Evolutionary conservation across 2,888 invertebrate genomes (phyloP), one percentile per base, ranked within the genome.

Genomic region (Anthophora plumipes): DNA sequence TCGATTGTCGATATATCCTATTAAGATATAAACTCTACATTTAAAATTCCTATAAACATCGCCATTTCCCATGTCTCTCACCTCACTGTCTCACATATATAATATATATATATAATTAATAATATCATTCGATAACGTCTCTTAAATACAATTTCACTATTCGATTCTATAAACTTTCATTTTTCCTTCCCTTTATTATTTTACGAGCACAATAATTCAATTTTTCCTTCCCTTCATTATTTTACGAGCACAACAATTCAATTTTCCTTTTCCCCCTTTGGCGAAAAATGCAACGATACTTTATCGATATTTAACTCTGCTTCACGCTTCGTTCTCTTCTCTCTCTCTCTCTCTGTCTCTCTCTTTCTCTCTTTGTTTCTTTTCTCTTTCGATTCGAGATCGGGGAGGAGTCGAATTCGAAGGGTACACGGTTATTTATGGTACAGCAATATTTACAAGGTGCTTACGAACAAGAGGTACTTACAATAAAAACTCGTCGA

Each of bases 361-460:
- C 11, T 43, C 11, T n/a, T 55, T 66, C 52, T 22, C 20, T 6
- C 7, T 41, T 31, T 31, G 43, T 22, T 41, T 39, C 41, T 41
- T 11, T 25, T 25, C 3, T 14, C 12, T 37, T 9, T 50, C 57
- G 41, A 60, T 60, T 84, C 81, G 84, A 81, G 41, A 71, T 83
- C 75, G 73, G 59, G 70, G 83, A 81, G 63, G 77, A 85, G 66
- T 77, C 74, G 71, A 73, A 80, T 50, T 70, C 80, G 85, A 82
- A 68, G 72, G 71, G 50, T 82, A 82, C 46, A 85, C 77, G 48
- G 72, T 84, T 84, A 84, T 80, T 84, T 87, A 87, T 87, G 70
- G 60, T 91, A 91, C 91, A 91, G 84, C 83, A 69, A 87, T 91
- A 91, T 91, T 89, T 91, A 91, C 91, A 91, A 77, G 77, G 82